Evolutionary conservation across 2,888 invertebrate genomes (phyloP), one percentile per base, ranked within the genome.

Genomic region (Pardosa pseudoannulata): DNA sequence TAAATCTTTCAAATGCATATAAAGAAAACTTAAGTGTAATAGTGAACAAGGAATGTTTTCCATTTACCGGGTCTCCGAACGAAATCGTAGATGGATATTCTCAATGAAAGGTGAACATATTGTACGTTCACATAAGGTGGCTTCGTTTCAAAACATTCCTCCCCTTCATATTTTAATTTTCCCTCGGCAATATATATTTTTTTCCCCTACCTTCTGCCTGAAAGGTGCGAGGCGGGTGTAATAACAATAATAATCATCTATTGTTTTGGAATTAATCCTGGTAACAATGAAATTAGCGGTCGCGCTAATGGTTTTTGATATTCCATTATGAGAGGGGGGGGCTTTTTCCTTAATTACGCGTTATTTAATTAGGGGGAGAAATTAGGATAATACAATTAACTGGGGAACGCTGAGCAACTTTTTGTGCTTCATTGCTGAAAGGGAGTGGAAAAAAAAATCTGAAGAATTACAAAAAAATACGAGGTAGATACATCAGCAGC

Each of bases 321-420:
- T 86, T 85, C 79, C 86, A 86, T 86, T 86, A 86, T 86, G 79
- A 62, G 71, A 36, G 31, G 62, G 71, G 76, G 50, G 62, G 29
- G 36, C 79, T 86, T 75, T 85, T 79, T 79, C 86, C 86, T 86
- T 86, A 86, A 86, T 85, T 85, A 85, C 76, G 80, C 88, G 78
- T 88, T 88, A 88, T 80, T 88, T 88, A 88, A 85, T 88, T 82
- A 82, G 82, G 36, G 71, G 78, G 73, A 76, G 76, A 80, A 87
- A 82, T 87, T 81, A 87, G 82, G 78, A 71, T 87, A 87, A 79
- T 79, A 81, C 87, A 87, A 82, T 81, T 81, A 82, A 87, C 81
- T 75, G 79, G 65, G 70, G 68, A 74, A 79, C 65, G 71, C 29
- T 19, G 46, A 78, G 80, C 86, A 76, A 68, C 73, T 74, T 71